Conservation (phyloP, 2,888 invertebrate genomes). For the Lamellibrachia columna region DNA sequence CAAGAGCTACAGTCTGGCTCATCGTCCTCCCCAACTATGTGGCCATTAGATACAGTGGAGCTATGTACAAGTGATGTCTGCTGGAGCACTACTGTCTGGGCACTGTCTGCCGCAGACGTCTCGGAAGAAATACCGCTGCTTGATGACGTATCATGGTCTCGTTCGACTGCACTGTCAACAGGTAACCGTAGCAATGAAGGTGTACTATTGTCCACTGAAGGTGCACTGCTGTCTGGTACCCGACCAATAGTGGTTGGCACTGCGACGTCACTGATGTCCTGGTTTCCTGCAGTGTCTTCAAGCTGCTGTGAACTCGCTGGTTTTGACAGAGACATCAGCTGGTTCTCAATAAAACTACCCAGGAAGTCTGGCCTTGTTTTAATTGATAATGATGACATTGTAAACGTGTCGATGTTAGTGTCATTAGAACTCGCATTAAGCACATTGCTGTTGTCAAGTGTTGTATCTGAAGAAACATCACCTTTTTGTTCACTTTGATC, state of each 20-base stretch:
- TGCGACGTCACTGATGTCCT: background rate
- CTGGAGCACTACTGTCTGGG: background rate
- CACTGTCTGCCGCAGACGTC: background rate
- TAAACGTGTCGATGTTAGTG: background rate
- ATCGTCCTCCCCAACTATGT: background rate
- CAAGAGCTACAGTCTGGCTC: background rate
- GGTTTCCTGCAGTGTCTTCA: background rate
- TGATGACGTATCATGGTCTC: conserved; percentile 9
- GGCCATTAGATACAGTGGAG: background rate
- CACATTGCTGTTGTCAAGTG: background rate
- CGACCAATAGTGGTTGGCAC: background rate
- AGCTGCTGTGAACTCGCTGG: background rate
- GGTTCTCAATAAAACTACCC: conserved; percentile 16
- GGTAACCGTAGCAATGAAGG: background rate
- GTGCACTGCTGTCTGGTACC: background rate
- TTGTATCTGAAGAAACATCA: background rate
- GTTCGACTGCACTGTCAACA: background rate
- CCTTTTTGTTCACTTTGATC: conserved; percentile 1
- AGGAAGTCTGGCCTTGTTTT: background rate
- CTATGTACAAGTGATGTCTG: background rate
- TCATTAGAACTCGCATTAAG: background rate
- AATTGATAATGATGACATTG: background rate
- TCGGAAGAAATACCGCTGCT: background rate
- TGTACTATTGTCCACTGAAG: background rate
- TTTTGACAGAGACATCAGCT: background rate